Percentiles rank a stretch among this genome's conserved stretches.
These are phyloP conservation scores for Orycteropus afer DNA, from an alignment of 2,113 vertebrate genomes.

Conservation along the genomic window DNA sequence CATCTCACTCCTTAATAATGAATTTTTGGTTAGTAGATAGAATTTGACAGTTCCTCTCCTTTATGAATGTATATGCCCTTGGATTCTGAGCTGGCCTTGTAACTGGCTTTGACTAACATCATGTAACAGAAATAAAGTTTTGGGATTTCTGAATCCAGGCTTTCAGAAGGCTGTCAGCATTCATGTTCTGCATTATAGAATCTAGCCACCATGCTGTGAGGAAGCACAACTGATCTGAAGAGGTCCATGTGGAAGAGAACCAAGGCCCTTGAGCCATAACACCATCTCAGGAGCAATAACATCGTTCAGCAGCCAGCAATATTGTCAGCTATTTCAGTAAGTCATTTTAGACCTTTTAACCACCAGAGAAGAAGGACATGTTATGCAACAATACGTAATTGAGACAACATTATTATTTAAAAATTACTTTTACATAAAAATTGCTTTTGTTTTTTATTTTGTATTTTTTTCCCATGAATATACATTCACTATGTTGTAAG, in stretches of 20 bases:
- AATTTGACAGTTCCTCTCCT: background rate
- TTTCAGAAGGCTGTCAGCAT: background rate
- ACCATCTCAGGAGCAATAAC: background rate
- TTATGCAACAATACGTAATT: background rate
- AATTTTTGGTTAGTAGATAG: background rate
- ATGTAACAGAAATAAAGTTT: background rate
- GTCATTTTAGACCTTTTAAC: background rate
- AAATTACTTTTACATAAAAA: background rate
- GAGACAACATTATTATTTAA: background rate
- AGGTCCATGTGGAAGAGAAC: background rate
- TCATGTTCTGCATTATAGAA: background rate
- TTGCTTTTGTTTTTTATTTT: background rate
- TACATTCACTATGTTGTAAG: background rate
- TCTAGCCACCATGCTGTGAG: background rate
- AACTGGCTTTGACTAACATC: background rate
- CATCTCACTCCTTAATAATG: background rate
- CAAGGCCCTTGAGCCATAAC: background rate
- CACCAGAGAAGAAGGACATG: too few species aligned
- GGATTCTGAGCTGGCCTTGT: background rate
- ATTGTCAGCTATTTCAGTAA: background rate
- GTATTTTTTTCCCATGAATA: background rate
- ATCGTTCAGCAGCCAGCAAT: background rate
- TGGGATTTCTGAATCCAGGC: background rate
- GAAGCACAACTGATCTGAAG: background rate
- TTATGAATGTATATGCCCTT: background rate